Percentiles rank a stretch among this genome's conserved stretches.
These are phyloP conservation scores for Ichneumoninae sp. DNA, from an alignment of 2,888 invertebrate species.

Conservation along the genomic window DNA sequence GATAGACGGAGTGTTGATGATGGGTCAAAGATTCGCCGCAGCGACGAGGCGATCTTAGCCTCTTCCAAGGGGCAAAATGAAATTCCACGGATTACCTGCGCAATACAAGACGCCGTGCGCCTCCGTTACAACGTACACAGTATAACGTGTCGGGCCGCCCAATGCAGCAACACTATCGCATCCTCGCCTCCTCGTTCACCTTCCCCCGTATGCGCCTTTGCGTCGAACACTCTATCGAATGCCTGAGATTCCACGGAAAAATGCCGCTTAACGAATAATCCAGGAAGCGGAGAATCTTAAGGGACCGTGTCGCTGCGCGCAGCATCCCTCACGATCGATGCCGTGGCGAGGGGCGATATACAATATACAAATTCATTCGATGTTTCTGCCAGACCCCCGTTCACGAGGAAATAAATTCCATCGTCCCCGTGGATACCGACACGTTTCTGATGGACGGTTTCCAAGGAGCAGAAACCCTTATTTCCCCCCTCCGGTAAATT, in stretches of 20 bases:
- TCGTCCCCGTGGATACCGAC: conserved; percentile 4
- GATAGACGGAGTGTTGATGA: conserved; percentile 39
- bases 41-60: conserved; percentile 39
- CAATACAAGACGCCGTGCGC: neutral
- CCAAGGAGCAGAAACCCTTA: conserved; percentile 32
- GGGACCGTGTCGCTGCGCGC: neutral
- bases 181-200: neutral
- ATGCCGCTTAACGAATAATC: conserved; percentile 54
- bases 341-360: neutral
- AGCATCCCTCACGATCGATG: conserved; percentile 12
- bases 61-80: conserved; percentile 47
- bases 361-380: conserved; percentile 43
- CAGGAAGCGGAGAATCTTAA: conserved; percentile 41
- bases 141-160: conserved; percentile 7
- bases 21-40: conserved; percentile 51
- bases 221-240: conserved; percentile 46
- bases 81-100: conserved; percentile 48
- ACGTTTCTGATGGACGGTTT: conserved; percentile 10
- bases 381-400: conserved; percentile 25
- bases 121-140: neutral
- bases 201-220: conserved; percentile 13
- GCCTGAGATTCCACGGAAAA: conserved; percentile 44
- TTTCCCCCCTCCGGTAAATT: conserved; percentile 17
- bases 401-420: conserved; percentile 45
- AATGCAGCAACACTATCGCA: conserved; percentile 1